Evolutionary conservation across 2,797 vertebrate genomes (phyloP).

Genomic region (Euphonia xanthogaster): DNA sequence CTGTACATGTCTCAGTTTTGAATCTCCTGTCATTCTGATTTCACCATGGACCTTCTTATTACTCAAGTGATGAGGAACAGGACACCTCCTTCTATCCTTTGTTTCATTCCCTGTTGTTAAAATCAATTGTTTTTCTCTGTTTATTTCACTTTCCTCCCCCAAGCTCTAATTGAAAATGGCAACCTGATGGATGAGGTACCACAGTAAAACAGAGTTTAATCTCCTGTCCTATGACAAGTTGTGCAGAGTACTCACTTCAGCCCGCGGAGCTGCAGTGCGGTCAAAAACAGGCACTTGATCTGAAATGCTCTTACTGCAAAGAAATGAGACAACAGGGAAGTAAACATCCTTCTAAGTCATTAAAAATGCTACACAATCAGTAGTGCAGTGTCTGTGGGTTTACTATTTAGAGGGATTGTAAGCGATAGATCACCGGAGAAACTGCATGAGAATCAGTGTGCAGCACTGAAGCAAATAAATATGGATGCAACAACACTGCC

Average conservation of each 20-base stretch:
- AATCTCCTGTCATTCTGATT: neutral
- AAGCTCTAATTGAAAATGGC: neutral
- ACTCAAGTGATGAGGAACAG: neutral
- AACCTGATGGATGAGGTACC: neutral
- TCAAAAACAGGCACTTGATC: slow-evolving; percentile 45
- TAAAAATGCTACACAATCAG: neutral
- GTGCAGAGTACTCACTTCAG: slow-evolving; percentile 69
- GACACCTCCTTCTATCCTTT: neutral
- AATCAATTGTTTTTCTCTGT: neutral
- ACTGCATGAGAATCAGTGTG: neutral
- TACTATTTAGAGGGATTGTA: neutral
- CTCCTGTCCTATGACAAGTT: neutral
- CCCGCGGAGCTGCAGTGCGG: slow-evolving; percentile 61
- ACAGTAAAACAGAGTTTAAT: neutral
- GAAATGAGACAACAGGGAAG: neutral
- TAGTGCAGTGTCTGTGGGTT: neutral
- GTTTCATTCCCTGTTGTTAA: neutral
- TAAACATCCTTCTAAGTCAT: neutral
- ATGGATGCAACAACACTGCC: neutral
- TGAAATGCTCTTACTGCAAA: slow-evolving; percentile 69
- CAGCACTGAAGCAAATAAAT: neutral
- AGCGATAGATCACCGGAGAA: neutral
- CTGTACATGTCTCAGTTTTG: neutral
- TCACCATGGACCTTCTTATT: neutral
- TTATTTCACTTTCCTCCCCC: neutral